Evolutionary conservation across 1,140 invertebrate genomes (phyloP).

Genomic region (Papilio helenus): DNA sequence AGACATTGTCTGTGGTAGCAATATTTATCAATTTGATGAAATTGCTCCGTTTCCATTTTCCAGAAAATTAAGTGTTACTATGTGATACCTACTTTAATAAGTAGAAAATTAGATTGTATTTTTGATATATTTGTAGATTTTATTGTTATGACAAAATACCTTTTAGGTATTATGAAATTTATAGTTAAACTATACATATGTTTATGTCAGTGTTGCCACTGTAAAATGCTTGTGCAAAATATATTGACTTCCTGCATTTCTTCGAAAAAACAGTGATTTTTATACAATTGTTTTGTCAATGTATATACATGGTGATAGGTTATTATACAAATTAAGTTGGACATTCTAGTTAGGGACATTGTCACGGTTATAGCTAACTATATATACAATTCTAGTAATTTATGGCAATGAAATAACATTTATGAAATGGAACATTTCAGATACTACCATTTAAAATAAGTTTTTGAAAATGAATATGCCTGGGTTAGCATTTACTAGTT

Average conservation of each 20-base stretch:
- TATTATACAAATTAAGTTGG: background rate
- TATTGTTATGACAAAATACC: constrained; percentile 49
- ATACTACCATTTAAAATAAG: background rate
- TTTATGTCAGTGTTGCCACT: background rate
- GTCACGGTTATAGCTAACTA: no score
- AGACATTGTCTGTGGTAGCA: background rate
- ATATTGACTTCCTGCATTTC: no score
- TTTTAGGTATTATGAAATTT: constrained; percentile 45
- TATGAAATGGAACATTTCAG: background rate
- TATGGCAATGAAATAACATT: background rate
- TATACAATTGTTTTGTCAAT: background rate
- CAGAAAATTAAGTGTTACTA: constrained; percentile 31
- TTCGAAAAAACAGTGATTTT: background rate
- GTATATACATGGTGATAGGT: background rate
- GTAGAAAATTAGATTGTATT: constrained; percentile 47
- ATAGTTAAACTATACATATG: constrained; percentile 35
- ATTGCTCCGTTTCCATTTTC: constrained; percentile 22
- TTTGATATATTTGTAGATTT: constrained; percentile 48
- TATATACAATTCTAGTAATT: no score
- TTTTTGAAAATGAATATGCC: background rate
- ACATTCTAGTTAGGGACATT: background rate
- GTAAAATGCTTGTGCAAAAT: no score
- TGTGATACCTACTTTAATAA: constrained; percentile 48
- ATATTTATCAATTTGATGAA: background rate
- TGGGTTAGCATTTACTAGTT: background rate